Base-by-base conservation (phyloP, 2,113 vertebrate genomes). In the Esox niger region DNA sequence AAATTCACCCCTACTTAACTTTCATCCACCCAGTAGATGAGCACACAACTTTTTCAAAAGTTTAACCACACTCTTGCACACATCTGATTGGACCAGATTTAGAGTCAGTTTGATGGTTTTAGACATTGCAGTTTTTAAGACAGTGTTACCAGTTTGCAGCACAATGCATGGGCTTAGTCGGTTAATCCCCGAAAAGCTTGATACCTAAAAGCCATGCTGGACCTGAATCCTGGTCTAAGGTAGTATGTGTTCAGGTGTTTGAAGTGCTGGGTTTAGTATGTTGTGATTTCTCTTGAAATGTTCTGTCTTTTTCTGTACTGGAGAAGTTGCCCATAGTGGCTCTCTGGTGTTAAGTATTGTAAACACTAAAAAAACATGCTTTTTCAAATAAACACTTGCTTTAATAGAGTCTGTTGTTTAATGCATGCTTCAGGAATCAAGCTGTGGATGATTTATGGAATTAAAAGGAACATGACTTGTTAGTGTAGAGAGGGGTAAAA, bases 221-320 rank as follows among this genome's bases (percentile, higher is more conserved):
- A 4, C 13, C 17, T 43, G 38, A 17, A 43, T 15, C 38, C 38
- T 15, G 13, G n/a, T n/a, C n/a, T n/a, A n/a, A n/a, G n/a, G n/a
- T n/a, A n/a, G 38, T 15, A 15, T 4, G 3, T 43, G 32, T 43
- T 43, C 13, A 43, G 35, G 35, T 33, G 32, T 8, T 33, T 33
- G 32, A 33, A 33, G 32, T 9, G 2, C 32, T 33, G 32, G 10
- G n/a, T n/a, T 33, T 6, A 9, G 32, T 38, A 43, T 15, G 3
- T 10, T 43, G 38, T 57, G 55, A 29, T 57, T 57, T 57, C 25
- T 29, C 26, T 29, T 26, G 4, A 57, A 57, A 57, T 27, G 10
- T 6, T 67, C 9, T 11, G 64, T 76, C 76, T 76, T 54, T 73
- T 31, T 55, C 46, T 67, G 23, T 29, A 23, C n/a, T 49, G 35